Percentiles rank a stretch among this genome's conserved stretches.
phyloP scores from a whole-genome alignment of 1,140 invertebrate genomes.

The Danaus plexippus region DNA sequence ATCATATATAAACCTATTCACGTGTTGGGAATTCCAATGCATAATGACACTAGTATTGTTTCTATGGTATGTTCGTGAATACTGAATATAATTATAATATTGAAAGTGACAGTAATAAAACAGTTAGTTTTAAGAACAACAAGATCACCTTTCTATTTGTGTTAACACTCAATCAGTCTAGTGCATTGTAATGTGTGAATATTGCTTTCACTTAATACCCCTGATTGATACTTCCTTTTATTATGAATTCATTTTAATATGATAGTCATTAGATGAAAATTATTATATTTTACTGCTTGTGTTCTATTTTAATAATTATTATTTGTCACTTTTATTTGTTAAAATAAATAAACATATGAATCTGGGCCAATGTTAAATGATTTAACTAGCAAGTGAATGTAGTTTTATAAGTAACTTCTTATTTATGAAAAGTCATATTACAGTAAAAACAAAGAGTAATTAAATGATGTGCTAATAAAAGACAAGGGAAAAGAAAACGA shows the following conservation, averaged over 20 bases:
- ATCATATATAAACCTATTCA: too few species aligned
- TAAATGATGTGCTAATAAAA: conserved; percentile 23
- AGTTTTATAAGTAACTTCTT: conserved; percentile 1
- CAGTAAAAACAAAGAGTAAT: conserved; percentile 6
- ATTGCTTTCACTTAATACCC: conserved; percentile 52
- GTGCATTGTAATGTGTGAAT: conserved; percentile 46
- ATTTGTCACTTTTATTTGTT: too few species aligned
- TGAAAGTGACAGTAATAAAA: conserved; percentile 9
- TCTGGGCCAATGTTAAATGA: too few species aligned
- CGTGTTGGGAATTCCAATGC: too few species aligned
- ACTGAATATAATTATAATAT: background rate
- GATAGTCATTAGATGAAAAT: too few species aligned
- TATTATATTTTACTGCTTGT: too few species aligned
- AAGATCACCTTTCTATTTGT: conserved; percentile 39
- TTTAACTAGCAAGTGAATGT: too few species aligned
- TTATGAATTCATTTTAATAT: conserved; percentile 2
- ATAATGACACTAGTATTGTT: too few species aligned
- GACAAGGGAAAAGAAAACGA: conserved; percentile 53
- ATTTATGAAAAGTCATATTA: too few species aligned
- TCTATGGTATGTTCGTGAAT: too few species aligned
- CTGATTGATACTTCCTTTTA: conserved; percentile 39
- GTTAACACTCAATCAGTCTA: conserved; percentile 38
- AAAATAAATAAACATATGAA: too few species aligned
- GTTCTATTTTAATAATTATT: too few species aligned
- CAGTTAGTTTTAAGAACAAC: conserved; percentile 14